Base-by-base conservation (phyloP, 1,140 invertebrate genomes). In the Drosophila insularis region DNA sequence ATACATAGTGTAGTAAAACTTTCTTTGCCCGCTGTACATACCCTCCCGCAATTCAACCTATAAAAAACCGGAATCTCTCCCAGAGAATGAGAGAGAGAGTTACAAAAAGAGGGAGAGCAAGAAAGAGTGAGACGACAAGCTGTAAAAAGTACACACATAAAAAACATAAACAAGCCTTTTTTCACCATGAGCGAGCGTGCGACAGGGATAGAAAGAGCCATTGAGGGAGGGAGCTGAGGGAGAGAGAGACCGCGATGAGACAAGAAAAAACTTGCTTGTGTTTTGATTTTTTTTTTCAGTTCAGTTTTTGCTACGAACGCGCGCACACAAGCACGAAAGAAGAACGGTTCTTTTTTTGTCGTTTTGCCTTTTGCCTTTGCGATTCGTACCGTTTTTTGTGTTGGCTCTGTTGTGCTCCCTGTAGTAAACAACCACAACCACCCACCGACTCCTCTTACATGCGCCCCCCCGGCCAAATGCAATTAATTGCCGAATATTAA, bases 151-250 rank as follows among this genome's bases (percentile, higher is more conserved):
- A 55, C 79, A 81, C 67, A 69, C 71, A 87, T 86, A 86, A 86
- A 86, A 86, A 86, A 86, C 82, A 87, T 87, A 86, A 87, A 86
- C 82, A 86, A 82, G 82, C 74, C 58, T 85, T 85, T 84, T 85
- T 85, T 78, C 55, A 71, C 7, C 19, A 69, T 63, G 67, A 17
- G 63, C 59, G 62, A 60, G 70, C 14, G 43, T 50, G 67, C 63
- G 55, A 80, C 55, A 39, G 37, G 55, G 64, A 72, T 11, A 39
- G 64, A 37, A 17, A n/a, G 40, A 37, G 32, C 13, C 4, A 14
- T 17, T 46, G 43, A 46, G 14, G 43, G 63, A 73, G 69, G 67
- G 73, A 56, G 35, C n/a, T 23, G 50, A 37, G 31, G 46, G 40
- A 27, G 53, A 66, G 53, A 66, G 23, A 31, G 21, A 58, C 21